Percentiles rank a stretch among this genome's conserved stretches.
phyloP scores from a whole-genome alignment of 2,888 invertebrate species.

The Bugulina stolonifera region DNA sequence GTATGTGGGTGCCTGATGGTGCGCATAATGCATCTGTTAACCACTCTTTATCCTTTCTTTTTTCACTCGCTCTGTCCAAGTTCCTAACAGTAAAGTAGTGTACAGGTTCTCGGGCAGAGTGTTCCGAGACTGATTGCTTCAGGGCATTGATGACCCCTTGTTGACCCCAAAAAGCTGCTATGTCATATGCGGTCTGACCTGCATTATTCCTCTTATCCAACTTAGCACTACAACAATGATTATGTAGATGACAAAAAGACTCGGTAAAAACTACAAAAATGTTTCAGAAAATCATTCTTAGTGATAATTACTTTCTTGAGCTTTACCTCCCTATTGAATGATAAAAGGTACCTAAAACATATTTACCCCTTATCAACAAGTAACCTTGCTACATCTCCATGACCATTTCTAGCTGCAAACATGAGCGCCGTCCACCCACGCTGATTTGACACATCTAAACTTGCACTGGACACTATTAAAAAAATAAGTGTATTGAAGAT shows the following conservation, averaged over 20 bases:
- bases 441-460: slow-evolving; percentile 28
- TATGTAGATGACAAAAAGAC: no score
- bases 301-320: no score
- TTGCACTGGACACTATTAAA: slow-evolving; percentile 6
- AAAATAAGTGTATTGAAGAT: no score
- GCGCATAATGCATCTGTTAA: slow-evolving; percentile 31
- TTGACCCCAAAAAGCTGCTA: slow-evolving; percentile 50
- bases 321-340: no score
- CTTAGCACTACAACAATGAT: slow-evolving; percentile 39
- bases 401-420: slow-evolving; percentile 51
- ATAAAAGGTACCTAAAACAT: no score
- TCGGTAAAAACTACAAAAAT: no score
- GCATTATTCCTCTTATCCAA: slow-evolving; percentile 39
- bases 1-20: neutral
- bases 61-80: slow-evolving; percentile 43
- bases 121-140: slow-evolving; percentile 13
- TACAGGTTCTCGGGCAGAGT: slow-evolving; percentile 31
- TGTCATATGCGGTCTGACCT: slow-evolving; percentile 50
- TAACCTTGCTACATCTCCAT: slow-evolving; percentile 36
- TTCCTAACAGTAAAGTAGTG: slow-evolving; percentile 45
- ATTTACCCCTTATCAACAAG: slow-evolving; percentile 44
- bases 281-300: no score
- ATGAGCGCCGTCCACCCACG: slow-evolving; percentile 50
- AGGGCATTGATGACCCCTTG: slow-evolving; percentile 36
- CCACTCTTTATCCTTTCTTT: slow-evolving; percentile 44